Evolutionary conservation across 2,797 vertebrate genomes (phyloP), one percentile per base, ranked within the genome.

Genomic region (Hydrophis major): DNA sequence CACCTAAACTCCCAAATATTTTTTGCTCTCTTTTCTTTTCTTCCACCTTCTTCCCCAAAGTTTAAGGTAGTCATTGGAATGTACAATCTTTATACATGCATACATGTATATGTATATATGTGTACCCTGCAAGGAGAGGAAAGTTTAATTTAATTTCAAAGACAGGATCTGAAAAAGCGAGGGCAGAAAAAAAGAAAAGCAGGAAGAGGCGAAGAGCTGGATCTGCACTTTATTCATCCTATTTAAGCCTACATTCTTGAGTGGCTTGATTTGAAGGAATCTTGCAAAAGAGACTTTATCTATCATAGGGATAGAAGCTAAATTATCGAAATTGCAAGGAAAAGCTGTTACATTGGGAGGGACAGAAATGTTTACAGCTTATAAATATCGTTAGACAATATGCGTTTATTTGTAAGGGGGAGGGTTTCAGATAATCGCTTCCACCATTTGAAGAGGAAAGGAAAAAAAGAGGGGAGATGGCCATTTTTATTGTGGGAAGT

Each of bases 401-500:
- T 89, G 89, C 92, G 83, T 88, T 37, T 57, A 22, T 32, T 25
- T 61, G 61, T 56, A 27, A 59, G 28, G 53, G 37, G 60, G 47
- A 47, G 0, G 47, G 32, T 32, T 50, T 95, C 93, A 92, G 87
- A 95, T 93, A 96, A 97, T 96, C 95, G 92, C 95, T 96, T 93
- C 95, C 95, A 94, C 96, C 95, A 94, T 96, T 96, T 94, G 92
- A 2, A 14, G 89, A 94, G 90, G 90, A 90, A 89, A 88, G 86
- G 90, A 89, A 96, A 91, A 92, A 91, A 83, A 92, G 63, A 95
- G 94, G 94, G 92, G 89, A 95, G 63, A 97, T 95, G 93, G 93
- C 93, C 94, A 88, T 61, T 97, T 97, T 98, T 97, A 98, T 97
- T 96, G 95, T 94, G 89, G 91, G 95, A 97, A 94, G 95, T 97